Evolutionary conservation across 2,797 vertebrate species (phyloP), one percentile per base, ranked within the genome.

Genomic region (Molothrus ater): DNA sequence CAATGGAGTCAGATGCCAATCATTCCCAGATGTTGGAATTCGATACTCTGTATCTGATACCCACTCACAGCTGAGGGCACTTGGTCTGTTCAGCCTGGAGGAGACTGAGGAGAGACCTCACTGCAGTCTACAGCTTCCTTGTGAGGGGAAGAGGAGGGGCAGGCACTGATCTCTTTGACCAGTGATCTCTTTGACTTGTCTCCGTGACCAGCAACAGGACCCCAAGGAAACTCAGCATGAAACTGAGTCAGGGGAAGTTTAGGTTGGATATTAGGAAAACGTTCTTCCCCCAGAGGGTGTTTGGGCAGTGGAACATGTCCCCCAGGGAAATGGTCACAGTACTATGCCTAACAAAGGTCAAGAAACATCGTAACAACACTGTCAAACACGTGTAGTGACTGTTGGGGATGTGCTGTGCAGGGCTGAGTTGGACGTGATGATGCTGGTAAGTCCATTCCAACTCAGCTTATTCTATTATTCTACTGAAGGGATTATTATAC

Each of bases 51-150:
- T 24, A 5, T 57, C 10, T 2, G 3, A n/a, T n/a, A 56, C 20
- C 32, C 15, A 25, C 22, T 34, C 14, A 25, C 10, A 4, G 5
- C 32, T 53, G 72, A 9, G 7, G 38, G 1, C 45, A 3, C 54
- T 38, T 9, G 45, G 2, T 45, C 5, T 53, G n/a, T 17, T 45
- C 63, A 68, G 54, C 13, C 22, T 53, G 36, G 31, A 65, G 36
- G n/a, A 45, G 38, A 13, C 11, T 45, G 40, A 61, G n/a, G 10
- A 7, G 2, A 54, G 9, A 21, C 4, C 40, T 29, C 82, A n/a
- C 0, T 19, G 19, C 13, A n/a, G 40, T 20, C 24, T 36, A 1
- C 40, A 53, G 1, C 24, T 40, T 45, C 47, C 3, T 53, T 0
- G 0, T 1, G 5, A 61, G 20, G 9, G 24, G 29, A 47, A 29